Evolutionary conservation across 1,140 invertebrate genomes (phyloP).

Genomic region (Pararge aegeria): DNA sequence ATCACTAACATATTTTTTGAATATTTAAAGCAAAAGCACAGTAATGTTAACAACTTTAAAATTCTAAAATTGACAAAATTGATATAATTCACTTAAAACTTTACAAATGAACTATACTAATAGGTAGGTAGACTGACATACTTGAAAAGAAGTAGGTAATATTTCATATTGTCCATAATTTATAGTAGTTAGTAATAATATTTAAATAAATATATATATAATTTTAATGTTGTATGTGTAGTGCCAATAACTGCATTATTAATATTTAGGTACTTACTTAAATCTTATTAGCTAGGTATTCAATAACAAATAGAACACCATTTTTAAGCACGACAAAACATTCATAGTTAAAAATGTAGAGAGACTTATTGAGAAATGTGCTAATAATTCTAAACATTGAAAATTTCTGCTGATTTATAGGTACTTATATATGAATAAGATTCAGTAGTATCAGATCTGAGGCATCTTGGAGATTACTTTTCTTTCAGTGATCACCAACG

Average conservation of each 20-base stretch:
- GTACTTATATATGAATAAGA: conserved; percentile 56
- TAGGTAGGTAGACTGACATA: conserved; percentile 30
- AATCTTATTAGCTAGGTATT: conserved; percentile 80
- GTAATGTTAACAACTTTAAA: conserved; percentile 66
- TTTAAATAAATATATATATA: conserved; percentile 26
- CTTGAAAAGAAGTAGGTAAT: conserved; percentile 32
- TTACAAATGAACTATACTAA: conserved; percentile 62
- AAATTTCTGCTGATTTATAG: conserved; percentile 59
- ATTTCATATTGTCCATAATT: conserved; percentile 40
- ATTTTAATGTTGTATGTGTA: conserved; percentile 47
- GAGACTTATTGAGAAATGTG: conserved; percentile 81
- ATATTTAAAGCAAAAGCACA: conserved; percentile 50
- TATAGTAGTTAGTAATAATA: conserved; percentile 23
- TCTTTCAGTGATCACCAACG: conserved; percentile 46
- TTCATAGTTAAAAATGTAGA: conserved; percentile 81
- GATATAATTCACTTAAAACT: conserved; percentile 76
- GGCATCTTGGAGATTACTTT: conserved; percentile 59
- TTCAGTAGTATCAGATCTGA: conserved; percentile 72
- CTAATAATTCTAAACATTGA: conserved; percentile 79
- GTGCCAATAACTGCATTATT: conserved; percentile 80
- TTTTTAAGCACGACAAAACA: conserved; percentile 81
- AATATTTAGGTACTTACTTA: conserved; percentile 57
- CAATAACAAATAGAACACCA: conserved; percentile 81
- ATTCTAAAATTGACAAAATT: conserved; percentile 79
- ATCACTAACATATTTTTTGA: conserved; percentile 16